A percentile compares a stretch with the other conserved stretches of the same genome.
These are phyloP conservation scores for Garra rufa DNA, from an alignment of 2,113 vertebrate species.

Conservation along the genomic window DNA sequence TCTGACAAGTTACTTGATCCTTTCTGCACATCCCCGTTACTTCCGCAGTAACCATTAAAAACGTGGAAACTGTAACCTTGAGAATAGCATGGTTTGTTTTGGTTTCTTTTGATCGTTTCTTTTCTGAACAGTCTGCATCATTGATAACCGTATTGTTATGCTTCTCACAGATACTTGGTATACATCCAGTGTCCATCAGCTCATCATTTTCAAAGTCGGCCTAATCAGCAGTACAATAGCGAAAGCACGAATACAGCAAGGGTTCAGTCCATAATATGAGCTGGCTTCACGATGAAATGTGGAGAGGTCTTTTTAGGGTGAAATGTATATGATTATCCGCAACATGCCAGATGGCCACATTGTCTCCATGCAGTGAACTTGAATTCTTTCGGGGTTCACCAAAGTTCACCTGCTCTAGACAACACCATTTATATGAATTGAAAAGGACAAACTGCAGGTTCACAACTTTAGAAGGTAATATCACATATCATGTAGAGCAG, in stretches of 20 bases:
- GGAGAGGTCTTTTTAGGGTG: conserved; percentile 34
- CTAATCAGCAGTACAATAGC: not conserved
- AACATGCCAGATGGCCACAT: conserved; percentile 36
- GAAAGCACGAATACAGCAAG: not conserved
- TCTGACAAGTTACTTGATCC: not conserved
- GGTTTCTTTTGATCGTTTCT: not conserved
- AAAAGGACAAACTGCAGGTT: conserved; percentile 51
- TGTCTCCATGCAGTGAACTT: conserved; percentile 41
- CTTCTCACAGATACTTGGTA: conserved; percentile 4
- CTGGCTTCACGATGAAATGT: conserved; percentile 1
- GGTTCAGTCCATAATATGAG: conserved; percentile 7
- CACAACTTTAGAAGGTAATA: conserved; percentile 49
- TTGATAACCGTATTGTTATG: not conserved
- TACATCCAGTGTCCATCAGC: not conserved
- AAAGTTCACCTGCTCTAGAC: conserved; percentile 45
- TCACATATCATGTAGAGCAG: conserved; percentile 46
- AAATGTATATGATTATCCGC: conserved; percentile 26
- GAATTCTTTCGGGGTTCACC: conserved; percentile 34
- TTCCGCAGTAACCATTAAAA: not conserved
- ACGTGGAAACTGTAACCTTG: not conserved
- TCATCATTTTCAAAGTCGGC: not conserved
- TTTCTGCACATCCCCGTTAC: not conserved
- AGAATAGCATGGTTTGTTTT: not conserved
- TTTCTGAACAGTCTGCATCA: not conserved
- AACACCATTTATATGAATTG: conserved; percentile 43